Base-by-base conservation (phyloP, 2,797 vertebrate species). In the Xenentodon cancila region DNA sequence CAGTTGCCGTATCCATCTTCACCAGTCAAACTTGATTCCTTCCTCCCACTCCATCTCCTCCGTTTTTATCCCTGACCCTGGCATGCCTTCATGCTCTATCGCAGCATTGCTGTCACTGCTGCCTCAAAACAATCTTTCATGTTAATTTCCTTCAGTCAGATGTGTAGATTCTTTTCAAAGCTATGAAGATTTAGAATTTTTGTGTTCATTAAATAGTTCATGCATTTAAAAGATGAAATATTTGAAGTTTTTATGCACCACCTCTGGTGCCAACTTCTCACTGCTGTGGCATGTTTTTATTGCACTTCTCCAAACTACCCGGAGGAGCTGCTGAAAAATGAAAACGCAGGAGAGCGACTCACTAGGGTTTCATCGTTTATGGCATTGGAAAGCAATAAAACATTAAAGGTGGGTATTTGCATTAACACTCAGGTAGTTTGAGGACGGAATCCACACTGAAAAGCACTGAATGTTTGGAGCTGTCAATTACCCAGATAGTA, bases 401-500 rank as follows among this genome's bases (percentile, higher is more conserved):
- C 17, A 56, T 40, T 48, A 22, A 32, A 20, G 52, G 15, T 27
- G 15, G 18, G 9, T 53, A 63, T 60, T 66, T 47, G 59, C 5
- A 63, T 62, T 43, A 62, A 67, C 7, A 44, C 18, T 5, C 45
- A 63, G 44, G 22, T 49, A 58, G 37, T 37, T 61, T 13, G 50
- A 57, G 20, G 48, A 52, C 48, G 53, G 63, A 54, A 67, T 63
- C 4, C 40, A 17, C 61, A 47, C 48, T 57, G 15, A 54, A 59
- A 30, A 65, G n/a, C 25, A 68, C 75, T 75, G 59, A 80, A 58
- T 32, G 51, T 67, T 68, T 18, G 53, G 44, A 57, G 81, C 47
- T 40, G 82, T 77, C 69, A 79, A 68, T 80, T 79, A 79, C 64
- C 58, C 53, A 37, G 44, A 9, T 22, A 56, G 53, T 7, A 51